These are phyloP conservation scores for Epinotia bilunana DNA, from an alignment of 2,888 invertebrate species.

Conservation along the genomic window DNA sequence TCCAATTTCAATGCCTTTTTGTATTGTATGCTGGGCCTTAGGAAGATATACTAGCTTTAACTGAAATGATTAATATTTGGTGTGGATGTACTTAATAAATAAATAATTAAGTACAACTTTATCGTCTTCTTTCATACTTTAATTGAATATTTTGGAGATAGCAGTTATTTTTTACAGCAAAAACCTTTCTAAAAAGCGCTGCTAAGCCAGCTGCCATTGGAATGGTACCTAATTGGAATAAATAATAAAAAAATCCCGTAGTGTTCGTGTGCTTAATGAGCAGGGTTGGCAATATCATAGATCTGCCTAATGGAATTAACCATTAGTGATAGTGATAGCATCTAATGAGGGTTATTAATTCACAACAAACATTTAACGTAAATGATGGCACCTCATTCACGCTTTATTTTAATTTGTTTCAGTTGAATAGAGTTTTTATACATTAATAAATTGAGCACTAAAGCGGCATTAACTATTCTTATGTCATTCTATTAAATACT, in stretches of 20 bases:
- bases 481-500: background rate
- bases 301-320: conserved; percentile 26
- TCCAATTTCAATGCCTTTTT: too few species aligned
- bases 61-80: too few species aligned
- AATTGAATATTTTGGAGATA: too few species aligned
- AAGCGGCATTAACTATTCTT: background rate
- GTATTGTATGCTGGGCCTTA: too few species aligned
- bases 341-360: conserved; percentile 24
- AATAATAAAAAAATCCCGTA: background rate
- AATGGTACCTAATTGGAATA: background rate
- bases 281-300: conserved; percentile 20
- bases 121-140: too few species aligned
- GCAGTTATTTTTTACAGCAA: too few species aligned
- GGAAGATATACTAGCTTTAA: too few species aligned
- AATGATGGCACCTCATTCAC: background rate
- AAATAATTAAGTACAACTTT: too few species aligned
- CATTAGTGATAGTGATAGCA: conserved; percentile 24
- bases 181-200: too few species aligned
- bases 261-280: conserved; percentile 7
- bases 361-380: conserved; percentile 13
- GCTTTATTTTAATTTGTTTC: conserved; percentile 13
- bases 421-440: background rate
- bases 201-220: too few species aligned
- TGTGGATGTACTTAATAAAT: too few species aligned
- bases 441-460: background rate